Conservation (phyloP, 2,113 vertebrate species). For the Prochilodus magdalenae region DNA sequence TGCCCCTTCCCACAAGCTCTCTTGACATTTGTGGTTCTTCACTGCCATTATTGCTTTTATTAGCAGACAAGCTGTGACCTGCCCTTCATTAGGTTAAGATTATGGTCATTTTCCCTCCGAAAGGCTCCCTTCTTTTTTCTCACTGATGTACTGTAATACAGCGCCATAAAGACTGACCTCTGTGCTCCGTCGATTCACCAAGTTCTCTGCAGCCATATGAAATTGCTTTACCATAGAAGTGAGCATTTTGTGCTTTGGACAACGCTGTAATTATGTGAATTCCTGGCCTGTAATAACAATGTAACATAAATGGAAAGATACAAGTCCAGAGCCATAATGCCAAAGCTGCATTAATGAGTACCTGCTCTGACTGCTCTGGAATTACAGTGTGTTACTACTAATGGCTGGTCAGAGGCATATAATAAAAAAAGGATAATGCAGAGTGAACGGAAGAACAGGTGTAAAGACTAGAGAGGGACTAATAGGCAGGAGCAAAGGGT, state of each 20-base stretch:
- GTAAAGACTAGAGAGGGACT: slow-evolving; percentile 28
- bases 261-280: slow-evolving; percentile 51
- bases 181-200: slow-evolving; percentile 43
- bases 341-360: slow-evolving; percentile 56
- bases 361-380: slow-evolving; percentile 44
- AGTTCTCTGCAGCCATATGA: slow-evolving; percentile 38
- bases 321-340: slow-evolving; percentile 47
- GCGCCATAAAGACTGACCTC: slow-evolving; percentile 31
- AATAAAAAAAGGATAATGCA: slow-evolving; percentile 48
- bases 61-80: slow-evolving; percentile 42
- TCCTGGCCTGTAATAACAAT: slow-evolving; percentile 56
- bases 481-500: slow-evolving; percentile 25
- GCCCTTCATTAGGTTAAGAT: slow-evolving; percentile 39
- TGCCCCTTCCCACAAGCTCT: slow-evolving; percentile 13
- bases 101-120: slow-evolving; percentile 39
- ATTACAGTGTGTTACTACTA: slow-evolving; percentile 53
- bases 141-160: slow-evolving; percentile 43
- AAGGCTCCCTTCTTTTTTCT: slow-evolving; percentile 27
- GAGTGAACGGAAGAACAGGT: slow-evolving; percentile 32
- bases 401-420: slow-evolving; percentile 50
- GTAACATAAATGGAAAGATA: slow-evolving; percentile 55
- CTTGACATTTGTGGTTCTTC: slow-evolving; percentile 43
- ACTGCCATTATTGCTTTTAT: slow-evolving; percentile 46
- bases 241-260: slow-evolving; percentile 50
- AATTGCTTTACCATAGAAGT: slow-evolving; percentile 45